A percentile compares a stretch with the other conserved stretches of the same genome.
These are phyloP conservation scores for Pachypanchax playfairii DNA, from an alignment of 2,113 vertebrate species.

Conservation along the genomic window DNA sequence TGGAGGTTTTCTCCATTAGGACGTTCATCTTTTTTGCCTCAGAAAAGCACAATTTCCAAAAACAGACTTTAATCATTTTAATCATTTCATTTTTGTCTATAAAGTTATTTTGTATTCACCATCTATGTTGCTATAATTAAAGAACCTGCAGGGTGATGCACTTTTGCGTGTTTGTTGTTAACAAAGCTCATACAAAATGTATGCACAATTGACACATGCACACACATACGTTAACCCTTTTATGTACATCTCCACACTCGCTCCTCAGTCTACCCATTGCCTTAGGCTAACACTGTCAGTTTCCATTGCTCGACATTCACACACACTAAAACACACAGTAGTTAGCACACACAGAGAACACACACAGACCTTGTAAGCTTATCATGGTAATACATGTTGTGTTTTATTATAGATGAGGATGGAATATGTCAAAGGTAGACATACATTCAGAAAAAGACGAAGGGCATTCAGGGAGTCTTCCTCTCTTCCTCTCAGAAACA, in stretches of 20 bases:
- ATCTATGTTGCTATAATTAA: conserved; percentile 36
- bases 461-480: conserved; percentile 19
- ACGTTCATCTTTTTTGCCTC: no score
- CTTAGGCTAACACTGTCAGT: conserved; percentile 60
- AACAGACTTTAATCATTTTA: neutral
- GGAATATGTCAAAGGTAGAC: conserved; percentile 46
- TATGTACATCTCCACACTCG: conserved; percentile 24
- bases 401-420: conserved; percentile 70
- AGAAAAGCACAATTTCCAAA: no score
- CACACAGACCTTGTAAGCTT: conserved; percentile 34
- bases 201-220: conserved; percentile 13
- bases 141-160: conserved; percentile 18
- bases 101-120: conserved; percentile 2
- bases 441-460: conserved; percentile 35
- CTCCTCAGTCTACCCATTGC: conserved; percentile 34
- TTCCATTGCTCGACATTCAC: conserved; percentile 33
- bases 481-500: conserved; percentile 7
- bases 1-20: no score
- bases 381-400: conserved; percentile 57
- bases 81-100: neutral
- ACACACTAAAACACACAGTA: conserved; percentile 1
- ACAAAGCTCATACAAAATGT: conserved; percentile 5
- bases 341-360: conserved; percentile 8
- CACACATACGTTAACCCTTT: conserved; percentile 19
- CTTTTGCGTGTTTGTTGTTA: neutral